Evolutionary conservation across 2,888 invertebrate genomes (phyloP).

Genomic region (Adelphocoris suturalis): DNA sequence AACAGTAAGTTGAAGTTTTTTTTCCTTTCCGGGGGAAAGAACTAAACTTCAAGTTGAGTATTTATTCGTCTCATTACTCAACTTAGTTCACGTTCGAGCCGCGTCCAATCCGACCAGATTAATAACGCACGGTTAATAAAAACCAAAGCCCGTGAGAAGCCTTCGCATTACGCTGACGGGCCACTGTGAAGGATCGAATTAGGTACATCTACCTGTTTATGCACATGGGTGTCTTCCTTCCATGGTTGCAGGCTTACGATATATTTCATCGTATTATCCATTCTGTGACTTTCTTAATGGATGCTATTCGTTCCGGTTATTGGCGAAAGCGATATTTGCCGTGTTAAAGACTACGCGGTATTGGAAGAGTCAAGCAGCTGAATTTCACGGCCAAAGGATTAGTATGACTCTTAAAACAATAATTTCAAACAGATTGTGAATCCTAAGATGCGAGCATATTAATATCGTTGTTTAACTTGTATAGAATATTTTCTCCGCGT

Average conservation of each 20-base stretch:
- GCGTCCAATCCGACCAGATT: constrained; percentile 52
- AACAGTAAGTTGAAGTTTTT: background rate
- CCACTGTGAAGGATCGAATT: constrained; percentile 58
- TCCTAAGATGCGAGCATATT: too few relatives aligned
- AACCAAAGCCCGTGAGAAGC: constrained; percentile 54
- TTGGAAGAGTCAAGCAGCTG: background rate
- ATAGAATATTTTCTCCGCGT: too few relatives aligned
- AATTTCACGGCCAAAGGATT: background rate
- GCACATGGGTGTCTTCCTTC: background rate
- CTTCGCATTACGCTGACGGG: constrained; percentile 51
- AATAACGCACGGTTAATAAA: constrained; percentile 55
- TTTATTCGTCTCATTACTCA: constrained; percentile 61
- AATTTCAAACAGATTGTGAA: too few relatives aligned
- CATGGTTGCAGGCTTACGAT: background rate
- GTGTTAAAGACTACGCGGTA: background rate
- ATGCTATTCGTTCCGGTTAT: background rate
- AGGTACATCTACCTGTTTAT: constrained; percentile 15
- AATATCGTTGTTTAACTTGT: too few relatives aligned
- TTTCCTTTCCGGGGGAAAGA: background rate
- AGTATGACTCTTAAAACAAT: too few relatives aligned
- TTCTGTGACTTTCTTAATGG: background rate
- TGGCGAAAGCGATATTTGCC: background rate
- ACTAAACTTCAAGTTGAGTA: constrained; percentile 34
- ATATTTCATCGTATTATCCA: constrained; percentile 13
- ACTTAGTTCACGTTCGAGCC: constrained; percentile 51